A percentile compares a stretch with the other conserved stretches of the same genome.
phyloP scores from a whole-genome alignment of 2,888 invertebrate genomes.

The Ectropis crepuscularia region DNA sequence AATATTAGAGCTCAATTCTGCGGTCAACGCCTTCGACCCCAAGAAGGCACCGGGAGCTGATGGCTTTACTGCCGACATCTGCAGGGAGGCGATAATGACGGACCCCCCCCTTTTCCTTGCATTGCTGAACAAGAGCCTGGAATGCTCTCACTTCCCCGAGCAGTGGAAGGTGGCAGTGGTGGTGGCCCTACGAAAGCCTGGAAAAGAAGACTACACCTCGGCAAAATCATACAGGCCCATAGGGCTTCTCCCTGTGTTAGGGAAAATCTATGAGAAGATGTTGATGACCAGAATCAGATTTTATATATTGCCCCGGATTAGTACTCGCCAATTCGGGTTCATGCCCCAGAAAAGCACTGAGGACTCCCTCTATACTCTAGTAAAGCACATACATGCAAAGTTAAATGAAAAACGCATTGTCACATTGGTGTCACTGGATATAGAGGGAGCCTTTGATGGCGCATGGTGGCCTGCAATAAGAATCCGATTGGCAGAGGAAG shows the following conservation, averaged over 20 bases:
- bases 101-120: no score
- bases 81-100: neutral
- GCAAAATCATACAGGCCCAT: no score
- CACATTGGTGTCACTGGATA: no score
- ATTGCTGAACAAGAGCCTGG: no score
- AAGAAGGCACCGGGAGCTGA: slow-evolving; percentile 31
- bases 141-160: neutral
- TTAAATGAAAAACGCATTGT: no score
- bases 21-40: slow-evolving; percentile 14
- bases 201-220: neutral
- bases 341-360: slow-evolving; percentile 16
- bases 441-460: no score
- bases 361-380: no score
- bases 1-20: slow-evolving; percentile 6
- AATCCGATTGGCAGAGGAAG: neutral
- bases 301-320: neutral
- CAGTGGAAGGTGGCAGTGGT: neutral
- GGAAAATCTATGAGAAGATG: no score
- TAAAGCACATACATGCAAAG: no score
- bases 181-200: neutral
- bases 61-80: slow-evolving; percentile 29
- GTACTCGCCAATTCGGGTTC: slow-evolving; percentile 18
- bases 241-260: no score
- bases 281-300: no score
- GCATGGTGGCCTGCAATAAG: no score